These are phyloP conservation scores for Helicoverpa assulta DNA, from an alignment of 2,888 invertebrate genomes.

Conservation along the genomic window DNA sequence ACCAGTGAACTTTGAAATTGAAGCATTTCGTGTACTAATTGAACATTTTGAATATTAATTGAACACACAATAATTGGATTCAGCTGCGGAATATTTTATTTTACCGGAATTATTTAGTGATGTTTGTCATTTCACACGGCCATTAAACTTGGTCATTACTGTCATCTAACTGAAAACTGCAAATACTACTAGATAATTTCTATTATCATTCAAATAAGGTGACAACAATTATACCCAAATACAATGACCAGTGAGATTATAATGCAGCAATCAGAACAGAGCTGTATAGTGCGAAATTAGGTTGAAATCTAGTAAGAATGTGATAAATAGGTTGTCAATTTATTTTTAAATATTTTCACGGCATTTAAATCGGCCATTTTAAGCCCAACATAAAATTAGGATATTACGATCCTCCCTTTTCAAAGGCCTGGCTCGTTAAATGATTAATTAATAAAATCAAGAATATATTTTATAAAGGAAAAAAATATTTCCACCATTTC, in stretches of 20 bases:
- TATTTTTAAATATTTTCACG: background rate
- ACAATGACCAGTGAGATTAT: background rate
- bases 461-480: slow-evolving; percentile 2
- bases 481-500: slow-evolving; percentile 2
- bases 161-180: slow-evolving; percentile 21
- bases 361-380: background rate
- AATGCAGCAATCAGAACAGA: too few species aligned
- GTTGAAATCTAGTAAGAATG: too few species aligned
- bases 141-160: slow-evolving; percentile 41
- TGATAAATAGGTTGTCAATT: background rate
- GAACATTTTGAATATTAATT: background rate
- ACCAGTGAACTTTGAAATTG: slow-evolving; percentile 50
- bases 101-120: background rate
- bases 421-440: slow-evolving; percentile 35
- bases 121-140: slow-evolving; percentile 19
- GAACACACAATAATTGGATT: slow-evolving; percentile 34
- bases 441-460: slow-evolving; percentile 11
- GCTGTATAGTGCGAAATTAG: too few species aligned
- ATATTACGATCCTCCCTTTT: background rate
- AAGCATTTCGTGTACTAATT: slow-evolving; percentile 33
- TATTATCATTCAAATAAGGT: slow-evolving; percentile 24
- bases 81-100: slow-evolving; percentile 31
- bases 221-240: slow-evolving; percentile 31
- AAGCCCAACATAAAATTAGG: background rate
- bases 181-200: slow-evolving; percentile 35